Evolutionary conservation across 2,888 invertebrate species (phyloP).

Genomic region (Eupeodes luniger): DNA sequence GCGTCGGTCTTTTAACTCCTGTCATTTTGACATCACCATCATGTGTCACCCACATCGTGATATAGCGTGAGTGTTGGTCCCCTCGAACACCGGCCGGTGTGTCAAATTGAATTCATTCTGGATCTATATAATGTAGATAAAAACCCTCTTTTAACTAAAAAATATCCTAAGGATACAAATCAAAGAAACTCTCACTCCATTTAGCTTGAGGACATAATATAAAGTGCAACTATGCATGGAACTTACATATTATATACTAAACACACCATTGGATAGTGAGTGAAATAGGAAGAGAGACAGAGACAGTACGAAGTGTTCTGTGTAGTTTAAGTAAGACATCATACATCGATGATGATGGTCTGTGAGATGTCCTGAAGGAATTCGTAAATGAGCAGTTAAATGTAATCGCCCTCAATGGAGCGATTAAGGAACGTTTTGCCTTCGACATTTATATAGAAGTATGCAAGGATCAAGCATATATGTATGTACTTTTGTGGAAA

Average conservation of each 20-base stretch:
- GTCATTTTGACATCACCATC: conserved; percentile 36
- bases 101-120: conserved; percentile 63
- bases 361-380: conserved; percentile 74
- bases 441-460: conserved; percentile 12
- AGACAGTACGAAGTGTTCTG: background rate
- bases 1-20: conserved; percentile 1
- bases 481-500: background rate
- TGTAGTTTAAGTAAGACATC: conserved; percentile 68
- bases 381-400: conserved; percentile 76
- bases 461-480: conserved; percentile 37
- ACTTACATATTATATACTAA: conserved; percentile 7
- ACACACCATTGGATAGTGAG: background rate
- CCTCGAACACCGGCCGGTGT: conserved; percentile 24
- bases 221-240: conserved; percentile 69
- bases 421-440: conserved; percentile 66
- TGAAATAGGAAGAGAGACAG: background rate
- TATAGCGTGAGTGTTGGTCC: conserved; percentile 23
- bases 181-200: conserved; percentile 56
- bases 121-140: background rate
- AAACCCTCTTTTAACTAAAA: conserved; percentile 16
- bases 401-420: conserved; percentile 76
- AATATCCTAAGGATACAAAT: conserved; percentile 60
- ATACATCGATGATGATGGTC: conserved; percentile 74
- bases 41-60: conserved; percentile 21
- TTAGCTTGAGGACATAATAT: conserved; percentile 57